A percentile compares a stretch with the other conserved stretches of the same genome.
Conservation (phyloP, 2,113 vertebrate genomes). For the Stigmatopora nigra region DNA sequence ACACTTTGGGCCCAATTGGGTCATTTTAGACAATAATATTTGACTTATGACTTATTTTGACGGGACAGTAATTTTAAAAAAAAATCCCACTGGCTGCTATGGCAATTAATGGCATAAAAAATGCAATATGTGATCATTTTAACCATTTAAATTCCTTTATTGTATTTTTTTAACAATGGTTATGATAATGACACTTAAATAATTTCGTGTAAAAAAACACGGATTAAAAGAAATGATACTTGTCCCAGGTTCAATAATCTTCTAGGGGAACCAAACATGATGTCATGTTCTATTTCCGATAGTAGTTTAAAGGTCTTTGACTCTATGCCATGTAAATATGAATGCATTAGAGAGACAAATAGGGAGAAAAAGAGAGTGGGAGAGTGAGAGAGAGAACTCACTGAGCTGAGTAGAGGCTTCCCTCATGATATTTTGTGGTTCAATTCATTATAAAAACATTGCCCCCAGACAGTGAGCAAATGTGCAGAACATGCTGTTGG, state of each 20-base stretch:
- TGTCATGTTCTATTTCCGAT: constrained; percentile 44
- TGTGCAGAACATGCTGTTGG: constrained; percentile 21
- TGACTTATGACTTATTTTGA: background rate
- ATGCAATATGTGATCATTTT: background rate
- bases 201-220: constrained; percentile 34
- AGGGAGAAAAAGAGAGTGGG: background rate
- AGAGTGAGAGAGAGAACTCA: background rate
- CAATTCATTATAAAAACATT: constrained; percentile 34
- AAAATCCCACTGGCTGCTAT: background rate
- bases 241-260: constrained; percentile 53
- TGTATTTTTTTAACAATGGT: no score
- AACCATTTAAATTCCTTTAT: background rate
- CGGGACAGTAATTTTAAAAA: no score
- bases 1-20: no score
- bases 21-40: background rate
- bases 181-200: no score
- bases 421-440: constrained; percentile 21
- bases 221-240: constrained; percentile 50
- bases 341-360: constrained; percentile 13
- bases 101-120: constrained; percentile 3
- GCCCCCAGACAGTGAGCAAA: constrained; percentile 13
- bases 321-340: background rate
- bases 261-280: constrained; percentile 48
- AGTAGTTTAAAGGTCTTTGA: constrained; percentile 34
- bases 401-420: constrained; percentile 8